phyloP scores from a whole-genome alignment of 2,113 vertebrate species.

The Hippotragus niger region DNA sequence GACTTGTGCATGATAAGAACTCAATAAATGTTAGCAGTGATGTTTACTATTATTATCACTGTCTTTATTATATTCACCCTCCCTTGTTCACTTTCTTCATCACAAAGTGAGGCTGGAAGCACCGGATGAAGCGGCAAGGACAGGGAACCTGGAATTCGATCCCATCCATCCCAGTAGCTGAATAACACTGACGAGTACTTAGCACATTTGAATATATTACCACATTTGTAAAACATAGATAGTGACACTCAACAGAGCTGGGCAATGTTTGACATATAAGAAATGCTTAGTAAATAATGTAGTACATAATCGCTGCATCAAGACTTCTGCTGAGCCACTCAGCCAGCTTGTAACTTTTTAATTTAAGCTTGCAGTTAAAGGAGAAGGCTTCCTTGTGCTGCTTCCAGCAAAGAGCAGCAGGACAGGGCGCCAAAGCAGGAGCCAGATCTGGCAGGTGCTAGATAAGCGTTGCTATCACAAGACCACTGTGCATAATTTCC shows the following conservation, averaged over 20 bases:
- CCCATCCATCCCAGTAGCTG: not conserved
- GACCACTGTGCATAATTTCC: slow-evolving; percentile 41
- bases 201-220: not conserved
- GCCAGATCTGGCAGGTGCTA: slow-evolving; percentile 24
- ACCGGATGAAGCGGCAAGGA: not conserved
- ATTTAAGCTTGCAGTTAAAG: slow-evolving; percentile 23
- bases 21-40: not conserved
- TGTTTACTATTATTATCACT: not conserved
- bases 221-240: not conserved
- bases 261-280: not conserved
- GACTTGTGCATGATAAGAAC: not conserved
- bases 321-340: not conserved
- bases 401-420: slow-evolving; percentile 30
- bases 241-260: not conserved
- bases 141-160: not conserved
- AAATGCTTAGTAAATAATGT: not conserved
- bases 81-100: not conserved
- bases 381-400: not conserved
- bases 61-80: not conserved
- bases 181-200: not conserved
- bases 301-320: not conserved
- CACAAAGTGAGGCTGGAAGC: not conserved
- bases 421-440: slow-evolving; percentile 45
- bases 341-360: slow-evolving; percentile 2
- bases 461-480: slow-evolving; percentile 13